phyloP scores from a whole-genome alignment of 2,888 invertebrate genomes.

The Dione juno region DNA sequence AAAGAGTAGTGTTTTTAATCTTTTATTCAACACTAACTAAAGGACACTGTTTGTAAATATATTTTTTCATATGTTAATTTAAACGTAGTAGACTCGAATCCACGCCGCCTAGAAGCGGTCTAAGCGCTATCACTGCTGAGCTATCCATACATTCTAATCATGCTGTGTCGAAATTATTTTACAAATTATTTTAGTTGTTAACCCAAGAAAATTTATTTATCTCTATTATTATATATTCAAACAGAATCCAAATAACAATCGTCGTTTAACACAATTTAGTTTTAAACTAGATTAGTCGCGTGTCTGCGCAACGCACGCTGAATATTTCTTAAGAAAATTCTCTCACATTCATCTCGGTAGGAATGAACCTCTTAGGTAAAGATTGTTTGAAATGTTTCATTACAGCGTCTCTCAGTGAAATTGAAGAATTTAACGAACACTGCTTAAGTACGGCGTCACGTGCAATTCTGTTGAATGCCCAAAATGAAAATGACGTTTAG shows the following conservation, averaged over 20 bases:
- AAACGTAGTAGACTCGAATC: too few species aligned
- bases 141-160: too few species aligned
- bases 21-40: too few species aligned
- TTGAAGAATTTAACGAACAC: slow-evolving; percentile 44
- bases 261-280: neutral
- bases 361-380: slow-evolving; percentile 49
- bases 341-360: slow-evolving; percentile 55
- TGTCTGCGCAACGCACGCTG: slow-evolving; percentile 47
- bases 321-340: slow-evolving; percentile 59
- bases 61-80: too few species aligned
- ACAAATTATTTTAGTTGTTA: too few species aligned
- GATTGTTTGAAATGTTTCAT: slow-evolving; percentile 51
- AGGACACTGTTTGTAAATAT: too few species aligned
- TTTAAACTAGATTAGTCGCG: slow-evolving; percentile 5
- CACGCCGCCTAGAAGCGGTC: too few species aligned
- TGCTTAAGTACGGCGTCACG: slow-evolving; percentile 32
- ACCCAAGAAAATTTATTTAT: too few species aligned
- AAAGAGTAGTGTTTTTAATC: too few species aligned
- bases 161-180: too few species aligned
- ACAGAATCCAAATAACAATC: neutral
- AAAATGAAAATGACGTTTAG: slow-evolving; percentile 40
- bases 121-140: too few species aligned
- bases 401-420: slow-evolving; percentile 49
- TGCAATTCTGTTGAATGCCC: slow-evolving; percentile 36
- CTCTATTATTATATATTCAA: too few species aligned